Evolutionary conservation across 1,140 invertebrate genomes (phyloP), one percentile per base, ranked within the genome.

Genomic region (Penaeus vannamei): DNA sequence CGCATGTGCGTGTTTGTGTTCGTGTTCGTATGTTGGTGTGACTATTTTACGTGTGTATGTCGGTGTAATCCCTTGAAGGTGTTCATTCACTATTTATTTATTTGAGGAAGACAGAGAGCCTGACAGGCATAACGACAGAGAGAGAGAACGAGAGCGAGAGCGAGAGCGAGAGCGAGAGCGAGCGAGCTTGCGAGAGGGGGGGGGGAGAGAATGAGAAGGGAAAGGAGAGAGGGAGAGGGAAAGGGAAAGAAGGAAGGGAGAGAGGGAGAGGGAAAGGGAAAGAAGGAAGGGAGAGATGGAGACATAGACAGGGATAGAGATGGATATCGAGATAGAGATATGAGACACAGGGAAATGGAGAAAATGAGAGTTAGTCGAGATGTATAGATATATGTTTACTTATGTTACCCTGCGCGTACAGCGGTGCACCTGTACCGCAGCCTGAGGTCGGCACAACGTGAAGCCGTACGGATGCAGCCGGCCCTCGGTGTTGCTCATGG

Each of bases 251-350:
- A 53, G 53, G 17, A 12, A 53, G 53, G 53, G 53, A 17, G 53
- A 17, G 53, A 53, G 53, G 0, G 53, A 17, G n/a, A 59, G 23
- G 42, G 23, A 59, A n/a, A 81, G 46, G 59, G 23, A 81, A 46
- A 46, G 46, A 59, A 81, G 29, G 42, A 23, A 42, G 42, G 42
- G 29, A 80, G 42, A 80, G 42, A 80, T 36, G 42, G 42, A 80
- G 42, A 80, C 77, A 80, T 23, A 80, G 42, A 80, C 77, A 80
- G 42, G 42, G 42, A 42, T 36, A 80, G 42, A 80, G 36, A 79
- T 32, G 36, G 36, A 79, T 22, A 79, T 32, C 29, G 36, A 79
- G 36, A 79, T 32, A 79, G 36, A 79, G 36, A 42, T 19, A 77
- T 26, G 22, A 17, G 26, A 42, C 22, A 22, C 20, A 46, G 32